Evolutionary conservation across 2,113 vertebrate species (phyloP), one percentile per base, ranked within the genome.

Genomic region (Pseudolaguvia tuberculata): DNA sequence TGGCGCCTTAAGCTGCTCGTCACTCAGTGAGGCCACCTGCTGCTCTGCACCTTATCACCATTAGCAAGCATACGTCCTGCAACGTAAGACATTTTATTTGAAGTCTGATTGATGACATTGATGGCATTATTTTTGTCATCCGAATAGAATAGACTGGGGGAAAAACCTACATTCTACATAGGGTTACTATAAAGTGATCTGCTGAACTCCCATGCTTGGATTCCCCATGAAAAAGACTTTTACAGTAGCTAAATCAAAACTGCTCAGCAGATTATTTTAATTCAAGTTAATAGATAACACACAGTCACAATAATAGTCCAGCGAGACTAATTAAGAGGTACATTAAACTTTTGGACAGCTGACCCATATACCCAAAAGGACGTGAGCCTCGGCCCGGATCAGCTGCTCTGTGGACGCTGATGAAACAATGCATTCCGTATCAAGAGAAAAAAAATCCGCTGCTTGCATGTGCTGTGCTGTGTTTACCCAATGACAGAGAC

Each of bases 11-110:
- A 77, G 80, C 81, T 68, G 73, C 82, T 78, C 78, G 80, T 86
- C 86, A 87, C 70, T 86, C 80, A 83, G 76, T 70, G 79, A 80
- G 79, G 58, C 78, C 85, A 71, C 84, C 82, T 80, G 84, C 84
- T 80, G 78, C 74, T 76, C 55, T 21, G 1, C 76, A 42, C 65
- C 53, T 57, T 57, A 58, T 50, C 10, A 50, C 63, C 17, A 6
- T 15, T 50, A 48, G 63, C 63, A 27, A 56, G 25, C 39, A 56
- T 14, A 58, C 12, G 20, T 82, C 74, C 66, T 76, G 75, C 82
- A 71, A 47, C 35, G 31, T 13, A 77, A 45, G 75, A 81, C 79
- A 31, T 73, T 81, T 85, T 79, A 84, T 84, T 86, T 74, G 61
- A 72, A 75, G 53, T 72, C 81, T 76, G 70, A n/a, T 11, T 39